These are phyloP conservation scores for Aromia moschata DNA, from an alignment of 2,888 invertebrate species.

Conservation along the genomic window DNA sequence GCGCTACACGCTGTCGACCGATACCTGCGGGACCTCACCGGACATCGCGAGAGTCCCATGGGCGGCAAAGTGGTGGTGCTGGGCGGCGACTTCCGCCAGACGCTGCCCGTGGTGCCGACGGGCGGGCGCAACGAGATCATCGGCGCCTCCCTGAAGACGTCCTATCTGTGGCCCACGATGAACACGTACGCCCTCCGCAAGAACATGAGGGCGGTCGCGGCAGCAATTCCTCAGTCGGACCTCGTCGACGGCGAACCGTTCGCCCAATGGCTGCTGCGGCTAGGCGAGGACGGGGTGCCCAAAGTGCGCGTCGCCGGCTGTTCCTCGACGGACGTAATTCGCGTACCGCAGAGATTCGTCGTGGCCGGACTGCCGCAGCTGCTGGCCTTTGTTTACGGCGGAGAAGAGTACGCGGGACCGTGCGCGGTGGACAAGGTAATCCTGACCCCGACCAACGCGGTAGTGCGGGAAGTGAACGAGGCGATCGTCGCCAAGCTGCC, in stretches of 20 bases:
- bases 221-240: neutral
- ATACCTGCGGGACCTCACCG: conserved; percentile 27
- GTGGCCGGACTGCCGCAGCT: neutral
- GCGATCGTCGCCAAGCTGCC: conserved; percentile 11
- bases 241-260: neutral
- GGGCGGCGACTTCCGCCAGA: conserved; percentile 42
- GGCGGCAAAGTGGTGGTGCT: conserved; percentile 37
- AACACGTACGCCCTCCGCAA: neutral
- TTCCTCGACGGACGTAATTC: conserved; percentile 26
- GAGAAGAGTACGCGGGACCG: neutral
- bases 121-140: conserved; percentile 21
- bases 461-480: conserved; percentile 19
- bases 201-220: neutral
- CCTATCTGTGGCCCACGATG: conserved; percentile 26
- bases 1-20: conserved; percentile 31
- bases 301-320: neutral
- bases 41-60: conserved; percentile 5
- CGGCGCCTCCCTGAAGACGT: conserved; percentile 29
- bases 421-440: conserved; percentile 13
- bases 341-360: conserved; percentile 20
- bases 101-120: conserved; percentile 33
- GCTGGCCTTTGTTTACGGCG: conserved; percentile 11
- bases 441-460: conserved; percentile 24
- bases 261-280: conserved; percentile 25
- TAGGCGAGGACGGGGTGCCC: conserved; percentile 21